Percentiles rank a stretch among this genome's conserved stretches.
Conservation (phyloP, 23 tunicate species). For the Halocynthia roretzi region DNA sequence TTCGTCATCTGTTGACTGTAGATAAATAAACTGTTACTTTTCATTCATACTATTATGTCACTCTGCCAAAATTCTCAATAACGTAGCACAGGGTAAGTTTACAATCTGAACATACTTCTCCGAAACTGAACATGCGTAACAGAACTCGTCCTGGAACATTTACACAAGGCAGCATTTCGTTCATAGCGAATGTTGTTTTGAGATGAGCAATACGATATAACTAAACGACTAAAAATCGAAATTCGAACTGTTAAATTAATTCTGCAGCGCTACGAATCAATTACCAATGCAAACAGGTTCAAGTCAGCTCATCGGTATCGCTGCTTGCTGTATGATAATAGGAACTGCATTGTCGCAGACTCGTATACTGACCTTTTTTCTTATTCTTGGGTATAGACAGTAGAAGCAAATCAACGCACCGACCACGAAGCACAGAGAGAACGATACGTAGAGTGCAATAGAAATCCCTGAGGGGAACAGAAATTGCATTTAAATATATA, state of each 20-base stretch:
- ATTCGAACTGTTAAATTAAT: no score
- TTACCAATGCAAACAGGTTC: background rate
- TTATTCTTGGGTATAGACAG: slow-evolving; percentile 16
- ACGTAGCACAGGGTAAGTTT: background rate
- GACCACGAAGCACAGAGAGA: background rate
- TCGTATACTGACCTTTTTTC: background rate
- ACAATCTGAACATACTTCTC: no score
- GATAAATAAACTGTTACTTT: no score
- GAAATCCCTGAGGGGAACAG: background rate
- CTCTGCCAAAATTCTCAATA: background rate
- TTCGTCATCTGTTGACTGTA: slow-evolving; percentile 16
- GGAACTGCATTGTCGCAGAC: background rate
- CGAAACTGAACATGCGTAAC: no score
- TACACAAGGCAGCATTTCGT: no score
- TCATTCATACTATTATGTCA: background rate
- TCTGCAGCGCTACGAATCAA: background rate
- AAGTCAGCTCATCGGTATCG: background rate
- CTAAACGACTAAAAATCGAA: no score
- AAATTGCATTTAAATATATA: no score
- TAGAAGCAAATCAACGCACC: slow-evolving; percentile 4
- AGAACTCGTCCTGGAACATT: no score
- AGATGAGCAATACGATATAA: no score
- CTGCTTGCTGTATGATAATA: background rate
- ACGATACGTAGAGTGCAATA: background rate
- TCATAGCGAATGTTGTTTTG: no score